Percentiles rank a stretch among this genome's conserved stretches.
Conservation (phyloP, 2,113 vertebrate genomes). For the Nothobranchius kuhntae region DNA sequence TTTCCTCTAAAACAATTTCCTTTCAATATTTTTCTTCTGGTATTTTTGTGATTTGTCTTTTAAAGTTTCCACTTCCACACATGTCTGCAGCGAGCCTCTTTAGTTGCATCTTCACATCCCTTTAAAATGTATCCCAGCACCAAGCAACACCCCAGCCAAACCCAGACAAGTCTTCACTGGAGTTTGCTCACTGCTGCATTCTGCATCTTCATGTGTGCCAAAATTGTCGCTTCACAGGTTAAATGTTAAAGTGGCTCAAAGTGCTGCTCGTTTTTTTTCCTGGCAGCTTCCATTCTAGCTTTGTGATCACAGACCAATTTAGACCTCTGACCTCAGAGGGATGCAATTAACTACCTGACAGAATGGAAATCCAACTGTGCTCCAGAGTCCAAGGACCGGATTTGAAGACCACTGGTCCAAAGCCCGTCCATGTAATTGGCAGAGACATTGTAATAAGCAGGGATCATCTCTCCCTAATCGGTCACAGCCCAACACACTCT, state of each 20-base stretch:
- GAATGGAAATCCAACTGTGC: conserved; percentile 42
- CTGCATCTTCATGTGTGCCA: conserved; percentile 8
- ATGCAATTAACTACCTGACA: conserved; percentile 57
- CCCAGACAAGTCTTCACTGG: background rate
- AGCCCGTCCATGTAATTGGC: conserved; percentile 66
- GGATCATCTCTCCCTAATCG: conserved; percentile 71
- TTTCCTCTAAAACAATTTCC: too few species aligned
- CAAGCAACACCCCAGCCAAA: background rate
- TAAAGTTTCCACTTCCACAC: too few species aligned
- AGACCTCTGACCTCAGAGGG: conserved; percentile 32
- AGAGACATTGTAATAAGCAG: conserved; percentile 68
- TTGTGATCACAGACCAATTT: conserved; percentile 44
- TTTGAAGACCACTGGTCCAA: conserved; percentile 57
- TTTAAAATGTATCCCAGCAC: too few species aligned
- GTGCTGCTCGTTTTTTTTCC: conserved; percentile 22
- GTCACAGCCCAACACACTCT: conserved; percentile 64
- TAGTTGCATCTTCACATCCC: too few species aligned
- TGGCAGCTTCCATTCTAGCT: conserved; percentile 36
- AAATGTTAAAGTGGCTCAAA: conserved; percentile 19
- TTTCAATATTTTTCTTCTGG: too few species aligned
- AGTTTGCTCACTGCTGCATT: conserved; percentile 9
- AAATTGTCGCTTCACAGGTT: conserved; percentile 24
- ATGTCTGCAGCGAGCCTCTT: too few species aligned
- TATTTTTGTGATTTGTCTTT: too few species aligned
- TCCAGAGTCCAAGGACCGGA: conserved; percentile 42